Conservation (phyloP, 37 sponge, comb jelly and placozoan species). For the Amphimedon queenslandica region DNA sequence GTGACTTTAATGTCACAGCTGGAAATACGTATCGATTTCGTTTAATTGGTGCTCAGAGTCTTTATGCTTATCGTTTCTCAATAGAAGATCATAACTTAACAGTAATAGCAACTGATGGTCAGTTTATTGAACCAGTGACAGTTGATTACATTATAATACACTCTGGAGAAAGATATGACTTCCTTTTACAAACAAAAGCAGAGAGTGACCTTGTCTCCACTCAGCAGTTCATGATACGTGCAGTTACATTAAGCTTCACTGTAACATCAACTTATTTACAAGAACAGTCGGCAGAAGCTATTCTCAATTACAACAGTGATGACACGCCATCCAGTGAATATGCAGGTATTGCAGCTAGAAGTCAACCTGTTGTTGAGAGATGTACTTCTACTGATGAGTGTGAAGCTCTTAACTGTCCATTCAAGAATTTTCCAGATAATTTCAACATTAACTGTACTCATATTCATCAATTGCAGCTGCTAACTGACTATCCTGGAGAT, state of each 20-base stretch:
- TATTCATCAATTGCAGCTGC: slow-evolving; percentile 5
- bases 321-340: slow-evolving; percentile 8
- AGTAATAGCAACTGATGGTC: slow-evolving; percentile 57
- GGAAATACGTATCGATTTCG: too few relatives aligned
- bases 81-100: slow-evolving; percentile 47
- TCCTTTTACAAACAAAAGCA: slow-evolving; percentile 29
- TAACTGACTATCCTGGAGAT: too few relatives aligned
- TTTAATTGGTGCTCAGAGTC: slow-evolving; percentile 44
- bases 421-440: slow-evolving; percentile 23
- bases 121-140: slow-evolving; percentile 13
- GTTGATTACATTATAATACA: slow-evolving; percentile 47
- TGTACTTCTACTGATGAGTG: not conserved
- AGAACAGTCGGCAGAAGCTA: slow-evolving; percentile 27
- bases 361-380: not conserved
- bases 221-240: slow-evolving; percentile 29
- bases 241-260: slow-evolving; percentile 28
- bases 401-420: slow-evolving; percentile 68
- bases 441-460: slow-evolving; percentile 37
- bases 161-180: slow-evolving; percentile 58
- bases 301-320: slow-evolving; percentile 20
- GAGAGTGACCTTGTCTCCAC: not conserved
- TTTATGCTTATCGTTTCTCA: slow-evolving; percentile 48
- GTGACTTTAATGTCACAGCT: too few relatives aligned
- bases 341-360: not conserved
- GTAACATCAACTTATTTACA: too few relatives aligned